Evolutionary conservation across 1,140 invertebrate genomes (phyloP).

Genomic region (Bombyx mandarina): DNA sequence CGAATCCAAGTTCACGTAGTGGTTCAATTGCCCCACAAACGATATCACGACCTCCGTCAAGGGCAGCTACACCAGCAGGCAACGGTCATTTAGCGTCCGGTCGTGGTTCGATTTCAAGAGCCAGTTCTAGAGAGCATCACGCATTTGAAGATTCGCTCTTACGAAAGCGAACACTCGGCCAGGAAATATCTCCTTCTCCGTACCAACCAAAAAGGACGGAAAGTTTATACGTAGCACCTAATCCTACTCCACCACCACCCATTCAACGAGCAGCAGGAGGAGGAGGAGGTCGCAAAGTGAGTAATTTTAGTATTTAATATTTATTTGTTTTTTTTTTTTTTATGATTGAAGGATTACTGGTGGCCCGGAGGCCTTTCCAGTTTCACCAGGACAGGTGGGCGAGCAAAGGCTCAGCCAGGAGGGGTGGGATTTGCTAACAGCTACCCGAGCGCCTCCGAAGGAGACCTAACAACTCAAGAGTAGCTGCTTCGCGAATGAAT

Average conservation of each 20-base stretch:
- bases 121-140: slow-evolving; percentile 63
- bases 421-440: no score
- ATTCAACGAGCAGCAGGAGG: slow-evolving; percentile 60
- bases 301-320: slow-evolving; percentile 3
- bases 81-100: slow-evolving; percentile 71
- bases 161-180: slow-evolving; percentile 83
- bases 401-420: no score
- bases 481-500: no score
- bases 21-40: slow-evolving; percentile 65
- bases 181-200: slow-evolving; percentile 88
- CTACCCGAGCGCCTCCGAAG: no score
- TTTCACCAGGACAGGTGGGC: no score
- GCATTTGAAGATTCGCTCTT: slow-evolving; percentile 86
- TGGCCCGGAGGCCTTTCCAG: no score
- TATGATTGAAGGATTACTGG: no score
- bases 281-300: slow-evolving; percentile 59
- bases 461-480: no score
- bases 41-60: slow-evolving; percentile 47
- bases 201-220: slow-evolving; percentile 91
- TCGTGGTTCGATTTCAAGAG: slow-evolving; percentile 59
- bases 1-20: slow-evolving; percentile 34
- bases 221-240: slow-evolving; percentile 79
- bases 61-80: slow-evolving; percentile 56
- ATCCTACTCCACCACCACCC: slow-evolving; percentile 62
- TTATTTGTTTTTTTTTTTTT: no score